Evolutionary conservation across 2,113 vertebrate species (phyloP), one percentile per base, ranked within the genome.

Genomic region (Mus musculus): DNA sequence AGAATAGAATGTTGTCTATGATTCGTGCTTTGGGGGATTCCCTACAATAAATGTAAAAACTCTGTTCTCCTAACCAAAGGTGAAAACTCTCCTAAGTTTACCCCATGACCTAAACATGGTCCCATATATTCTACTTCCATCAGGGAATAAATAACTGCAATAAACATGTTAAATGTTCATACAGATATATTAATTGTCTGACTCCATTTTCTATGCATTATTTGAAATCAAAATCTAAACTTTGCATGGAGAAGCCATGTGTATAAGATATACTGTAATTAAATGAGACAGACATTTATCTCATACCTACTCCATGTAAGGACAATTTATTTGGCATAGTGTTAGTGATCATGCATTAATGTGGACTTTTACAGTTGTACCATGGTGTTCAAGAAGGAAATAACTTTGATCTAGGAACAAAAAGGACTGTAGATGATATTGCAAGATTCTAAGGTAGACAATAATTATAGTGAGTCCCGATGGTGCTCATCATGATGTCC

Each of bases 151-250:
- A 63, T 12, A 30, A 89, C 42, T 91, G 26, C 9, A 81, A 78
- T 59, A 91, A 89, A 54, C 73, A 69, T 36, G 36, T 76, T 89
- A 89, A 77, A 75, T 90, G 22, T 90, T 92, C 88, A 19, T 78
- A 90, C 67, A 54, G 80, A 92, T 9, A 36, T 54, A 12, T 86
- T 88, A 82, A 12, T 81, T 76, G 22, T 69, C 56, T 85, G 56
- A 90, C 20, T 86, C 49, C 30, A 59, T 33, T 82, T 88, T 76
- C 52, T 90, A 71, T 75, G 30, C 19, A 88, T 93, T 93, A 65
- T 91, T 42, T 92, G 71, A 88, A 89, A 93, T 88, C 88, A 87
- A 92, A 95, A 63, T 36, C 54, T 88, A 75, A 96, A 90, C 42
- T 46, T 95, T 26, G 76, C 49, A 24, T 0, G 10, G 75, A 33